Conservation (phyloP, 2,113 vertebrate species). For the Nycticorax nycticorax region DNA sequence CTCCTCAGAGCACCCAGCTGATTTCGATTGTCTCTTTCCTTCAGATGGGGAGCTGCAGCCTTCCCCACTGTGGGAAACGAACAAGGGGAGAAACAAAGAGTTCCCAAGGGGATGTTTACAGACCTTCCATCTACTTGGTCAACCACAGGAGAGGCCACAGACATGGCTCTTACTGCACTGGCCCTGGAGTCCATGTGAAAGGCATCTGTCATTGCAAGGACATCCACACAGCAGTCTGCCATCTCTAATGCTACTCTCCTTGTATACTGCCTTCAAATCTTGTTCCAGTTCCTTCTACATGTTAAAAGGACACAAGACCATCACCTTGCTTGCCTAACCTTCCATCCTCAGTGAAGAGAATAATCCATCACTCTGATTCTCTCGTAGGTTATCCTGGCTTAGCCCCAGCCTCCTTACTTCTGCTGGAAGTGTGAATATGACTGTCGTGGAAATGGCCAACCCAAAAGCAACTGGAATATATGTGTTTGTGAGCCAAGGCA, state of each 20-base stretch:
- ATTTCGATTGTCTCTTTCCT: not conserved
- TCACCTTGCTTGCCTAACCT: not conserved
- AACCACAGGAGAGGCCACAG: not conserved
- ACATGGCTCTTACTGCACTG: rapidly evolving
- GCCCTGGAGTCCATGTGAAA: not conserved
- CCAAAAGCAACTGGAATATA: not conserved
- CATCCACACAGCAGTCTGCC: not conserved
- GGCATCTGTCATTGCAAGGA: not conserved
- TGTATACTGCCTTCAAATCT: not conserved
- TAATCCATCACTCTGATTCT: not conserved
- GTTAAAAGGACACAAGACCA: not conserved
- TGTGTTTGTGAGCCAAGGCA: not conserved
- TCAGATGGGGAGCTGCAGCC: not conserved
- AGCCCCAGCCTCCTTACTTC: not conserved
- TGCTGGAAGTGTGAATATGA: not conserved
- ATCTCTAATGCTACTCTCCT: not conserved
- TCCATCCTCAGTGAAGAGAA: not conserved
- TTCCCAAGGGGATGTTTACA: not conserved
- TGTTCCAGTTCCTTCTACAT: not conserved
- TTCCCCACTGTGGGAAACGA: not conserved
- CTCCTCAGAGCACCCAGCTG: not conserved
- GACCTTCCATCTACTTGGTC: not conserved
- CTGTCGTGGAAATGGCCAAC: not conserved
- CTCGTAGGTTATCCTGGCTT: not conserved
- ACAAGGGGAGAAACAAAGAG: not conserved